phyloP scores from a whole-genome alignment of 2,113 vertebrate species.

The Collichthys lucidus region DNA sequence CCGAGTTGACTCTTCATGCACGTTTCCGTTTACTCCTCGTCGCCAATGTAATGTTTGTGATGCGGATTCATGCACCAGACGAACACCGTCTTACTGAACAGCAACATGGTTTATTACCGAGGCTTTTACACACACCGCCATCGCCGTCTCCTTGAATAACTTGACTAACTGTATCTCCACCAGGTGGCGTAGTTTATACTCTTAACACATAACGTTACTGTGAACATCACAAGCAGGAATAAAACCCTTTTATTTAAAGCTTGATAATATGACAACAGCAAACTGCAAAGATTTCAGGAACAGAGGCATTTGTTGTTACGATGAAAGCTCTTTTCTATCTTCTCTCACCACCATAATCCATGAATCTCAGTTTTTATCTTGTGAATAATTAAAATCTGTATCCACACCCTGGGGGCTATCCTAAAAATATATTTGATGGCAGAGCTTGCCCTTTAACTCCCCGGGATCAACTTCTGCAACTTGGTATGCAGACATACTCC shows the following conservation, averaged over 20 bases:
- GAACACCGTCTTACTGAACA: no score
- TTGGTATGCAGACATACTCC: slow-evolving; percentile 59
- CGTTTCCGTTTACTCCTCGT: no score
- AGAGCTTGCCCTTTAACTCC: slow-evolving; percentile 30
- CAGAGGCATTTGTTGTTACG: slow-evolving; percentile 15
- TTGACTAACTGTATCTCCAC: no score
- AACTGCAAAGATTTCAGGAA: slow-evolving; percentile 31
- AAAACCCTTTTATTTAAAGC: slow-evolving; percentile 47
- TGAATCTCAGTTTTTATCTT: slow-evolving; percentile 21
- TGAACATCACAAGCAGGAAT: no score
- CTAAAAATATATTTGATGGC: slow-evolving; percentile 8
- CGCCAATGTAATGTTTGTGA: no score
- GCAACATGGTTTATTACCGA: no score
- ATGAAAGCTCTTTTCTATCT: slow-evolving; percentile 20
- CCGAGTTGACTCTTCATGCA: no score
- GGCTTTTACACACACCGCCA: no score
- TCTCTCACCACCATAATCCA: slow-evolving; percentile 27
- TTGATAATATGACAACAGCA: neutral
- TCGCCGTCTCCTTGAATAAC: no score
- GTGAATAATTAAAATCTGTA: slow-evolving; percentile 29
- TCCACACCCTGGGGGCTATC: slow-evolving; percentile 8
- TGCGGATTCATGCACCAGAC: no score
- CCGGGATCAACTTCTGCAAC: slow-evolving; percentile 42
- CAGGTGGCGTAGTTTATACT: no score
- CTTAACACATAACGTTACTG: no score